phyloP scores from a whole-genome alignment of 2,797 vertebrate species.

The Sebastes elongatus region DNA sequence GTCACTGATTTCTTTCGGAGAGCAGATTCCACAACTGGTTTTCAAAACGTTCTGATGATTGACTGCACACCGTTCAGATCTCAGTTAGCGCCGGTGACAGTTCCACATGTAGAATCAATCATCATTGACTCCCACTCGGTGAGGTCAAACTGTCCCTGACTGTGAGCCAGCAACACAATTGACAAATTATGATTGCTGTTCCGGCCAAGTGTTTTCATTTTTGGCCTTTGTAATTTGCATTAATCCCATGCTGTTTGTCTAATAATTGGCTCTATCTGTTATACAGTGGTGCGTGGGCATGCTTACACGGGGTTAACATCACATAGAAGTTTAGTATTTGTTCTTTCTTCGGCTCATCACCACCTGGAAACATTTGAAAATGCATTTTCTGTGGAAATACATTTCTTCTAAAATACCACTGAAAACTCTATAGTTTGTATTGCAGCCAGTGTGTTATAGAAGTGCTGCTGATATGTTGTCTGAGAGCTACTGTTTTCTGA shows the following conservation, averaged over 20 bases:
- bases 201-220: constrained; percentile 13
- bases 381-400: not conserved
- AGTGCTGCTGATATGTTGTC: not conserved
- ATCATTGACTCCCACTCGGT: constrained; percentile 4
- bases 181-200: constrained; percentile 3
- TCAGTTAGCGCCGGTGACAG: not conserved
- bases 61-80: not conserved
- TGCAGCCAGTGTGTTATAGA: not conserved
- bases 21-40: not conserved
- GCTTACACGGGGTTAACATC: not conserved
- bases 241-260: not conserved
- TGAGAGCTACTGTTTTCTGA: not conserved
- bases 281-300: not conserved
- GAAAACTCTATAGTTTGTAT: not conserved
- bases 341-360: not conserved
- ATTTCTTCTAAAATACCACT: not conserved
- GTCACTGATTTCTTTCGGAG: not conserved
- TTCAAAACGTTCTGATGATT: not conserved
- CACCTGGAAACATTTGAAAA: constrained; percentile 5
- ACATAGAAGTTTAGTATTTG: not conserved
- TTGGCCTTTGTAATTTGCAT: constrained; percentile 26
- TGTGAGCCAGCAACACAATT: constrained; percentile 19
- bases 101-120: constrained; percentile 10
- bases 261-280: not conserved
- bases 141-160: constrained; percentile 23